Base-by-base conservation (phyloP, 1,140 invertebrate genomes). In the Copidosoma floridanum region DNA sequence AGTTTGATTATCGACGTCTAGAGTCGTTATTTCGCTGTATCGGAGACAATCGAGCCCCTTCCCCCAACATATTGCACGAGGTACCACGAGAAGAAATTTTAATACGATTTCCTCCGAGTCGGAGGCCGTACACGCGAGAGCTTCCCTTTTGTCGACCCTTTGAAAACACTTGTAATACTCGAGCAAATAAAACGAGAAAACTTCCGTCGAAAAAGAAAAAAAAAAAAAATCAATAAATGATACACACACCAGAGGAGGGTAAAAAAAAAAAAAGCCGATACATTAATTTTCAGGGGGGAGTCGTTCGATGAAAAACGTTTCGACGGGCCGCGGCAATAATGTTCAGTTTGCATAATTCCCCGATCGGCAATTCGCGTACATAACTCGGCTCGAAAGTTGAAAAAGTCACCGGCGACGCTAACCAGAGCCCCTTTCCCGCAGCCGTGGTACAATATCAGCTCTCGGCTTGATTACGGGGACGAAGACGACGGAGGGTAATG, bases 221-320 rank as follows among this genome's bases (percentile, higher is more conserved):
- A 18, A 24, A 24, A 26, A 47, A 47, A 47, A 47, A 26, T 2
- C 18, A 5, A 43, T 43, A 43, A 43, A 48, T n/a, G n/a, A n/a
- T n/a, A n/a, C n/a, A n/a, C n/a, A n/a, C n/a, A n/a, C n/a, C n/a
- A n/a, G 10, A 41, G 38, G 11, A 41, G 1, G 10, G n/a, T n/a
- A n/a, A n/a, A n/a, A n/a, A n/a, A n/a, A n/a, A n/a, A n/a, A n/a
- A n/a, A 26, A 7, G 18, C 29, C 52, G 32, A 37, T 54, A 41
- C 37, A 54, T 41, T 27, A 54, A 43, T 43, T 54, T 37, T 27
- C 24, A 26, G 14, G 12, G 21, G 51, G 37, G 18, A 48, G n/a
- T n/a, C n/a, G n/a, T 57, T 48, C 55, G 38, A 47, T 57, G n/a
- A 57, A 57, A 48, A 48, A 48, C 48, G 55, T 57, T 57, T 48